Evolutionary conservation across 64 coral and sea anemone species (phyloP).

Genomic region (Dendrophyllia cribrosa): DNA sequence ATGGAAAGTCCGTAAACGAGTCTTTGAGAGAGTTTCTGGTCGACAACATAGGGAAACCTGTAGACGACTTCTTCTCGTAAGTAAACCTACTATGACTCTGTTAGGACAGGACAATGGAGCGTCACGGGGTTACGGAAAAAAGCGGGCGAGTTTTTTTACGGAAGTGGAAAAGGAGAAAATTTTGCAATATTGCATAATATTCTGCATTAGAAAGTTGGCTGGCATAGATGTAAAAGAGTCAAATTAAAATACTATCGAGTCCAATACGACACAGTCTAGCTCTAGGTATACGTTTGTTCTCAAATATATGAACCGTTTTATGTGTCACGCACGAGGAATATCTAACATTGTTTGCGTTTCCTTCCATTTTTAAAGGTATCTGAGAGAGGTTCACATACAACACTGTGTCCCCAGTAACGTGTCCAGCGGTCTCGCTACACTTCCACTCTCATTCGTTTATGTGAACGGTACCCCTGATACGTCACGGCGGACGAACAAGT

Average conservation of each 20-base stretch:
- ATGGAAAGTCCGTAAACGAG: constrained; percentile 53
- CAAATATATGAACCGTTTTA: too few species aligned
- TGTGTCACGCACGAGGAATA: too few species aligned
- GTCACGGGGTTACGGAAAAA: too few species aligned
- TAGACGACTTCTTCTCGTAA: constrained; percentile 80
- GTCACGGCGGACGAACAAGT: constrained; percentile 62
- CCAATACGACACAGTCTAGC: too few species aligned
- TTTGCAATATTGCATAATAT: too few species aligned
- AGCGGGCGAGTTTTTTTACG: too few species aligned
- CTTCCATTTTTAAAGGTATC: constrained; percentile 47
- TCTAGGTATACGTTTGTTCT: too few species aligned
- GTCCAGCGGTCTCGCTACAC: constrained; percentile 80
- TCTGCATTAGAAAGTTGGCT: too few species aligned
- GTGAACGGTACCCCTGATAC: constrained; percentile 76
- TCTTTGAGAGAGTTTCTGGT: constrained; percentile 63
- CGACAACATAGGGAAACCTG: constrained; percentile 71
- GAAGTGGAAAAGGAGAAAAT: too few species aligned
- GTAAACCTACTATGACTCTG: background rate
- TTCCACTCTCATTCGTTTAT: constrained; percentile 86
- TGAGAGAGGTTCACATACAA: constrained; percentile 40
- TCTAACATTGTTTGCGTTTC: background rate
- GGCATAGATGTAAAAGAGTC: too few species aligned
- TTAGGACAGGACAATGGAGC: too few species aligned
- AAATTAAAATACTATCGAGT: too few species aligned
- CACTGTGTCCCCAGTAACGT: constrained; percentile 78